phyloP scores from a whole-genome alignment of 2,113 vertebrate genomes.

The Paraplagusia blochii region DNA sequence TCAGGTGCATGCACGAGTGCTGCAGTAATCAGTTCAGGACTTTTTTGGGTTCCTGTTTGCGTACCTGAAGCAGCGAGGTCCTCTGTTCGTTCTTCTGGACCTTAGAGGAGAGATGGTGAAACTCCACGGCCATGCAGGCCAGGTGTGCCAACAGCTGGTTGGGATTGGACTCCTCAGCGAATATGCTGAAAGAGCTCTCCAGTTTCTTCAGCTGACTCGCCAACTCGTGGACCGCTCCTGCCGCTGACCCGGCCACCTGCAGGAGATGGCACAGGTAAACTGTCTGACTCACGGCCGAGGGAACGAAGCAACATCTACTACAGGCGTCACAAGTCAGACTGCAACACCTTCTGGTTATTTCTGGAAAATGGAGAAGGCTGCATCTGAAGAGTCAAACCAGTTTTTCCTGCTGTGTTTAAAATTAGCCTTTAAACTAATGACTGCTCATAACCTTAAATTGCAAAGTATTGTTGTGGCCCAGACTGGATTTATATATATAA shows the following conservation, averaged over 20 bases:
- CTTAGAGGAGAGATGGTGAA: conserved; percentile 93
- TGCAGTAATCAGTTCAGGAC: too few species aligned
- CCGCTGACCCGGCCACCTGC: conserved; percentile 52
- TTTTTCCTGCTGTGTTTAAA: conserved; percentile 30
- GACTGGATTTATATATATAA: too few species aligned
- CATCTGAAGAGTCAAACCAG: conserved; percentile 25
- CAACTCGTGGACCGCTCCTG: conserved; percentile 76
- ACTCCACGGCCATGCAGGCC: conserved; percentile 94
- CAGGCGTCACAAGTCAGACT: conserved; percentile 1
- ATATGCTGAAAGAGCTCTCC: conserved; percentile 90
- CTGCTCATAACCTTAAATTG: not conserved
- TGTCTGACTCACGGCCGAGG: conserved; percentile 3
- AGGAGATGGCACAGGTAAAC: conserved; percentile 36
- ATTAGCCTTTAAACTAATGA: not conserved
- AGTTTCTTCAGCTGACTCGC: conserved; percentile 89
- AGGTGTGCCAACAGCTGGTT: conserved; percentile 90
- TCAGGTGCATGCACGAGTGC: not conserved
- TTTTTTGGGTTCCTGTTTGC: not conserved
- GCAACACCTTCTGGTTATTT: not conserved
- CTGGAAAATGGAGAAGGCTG: conserved; percentile 8
- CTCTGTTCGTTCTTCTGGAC: conserved; percentile 96
- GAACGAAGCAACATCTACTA: conserved; percentile 3
- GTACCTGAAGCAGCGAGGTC: conserved; percentile 91
- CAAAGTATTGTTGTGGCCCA: too few species aligned
- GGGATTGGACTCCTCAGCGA: conserved; percentile 89